Evolutionary conservation across 1,140 invertebrate species (phyloP).

Genomic region (Procambarus virginalis): DNA sequence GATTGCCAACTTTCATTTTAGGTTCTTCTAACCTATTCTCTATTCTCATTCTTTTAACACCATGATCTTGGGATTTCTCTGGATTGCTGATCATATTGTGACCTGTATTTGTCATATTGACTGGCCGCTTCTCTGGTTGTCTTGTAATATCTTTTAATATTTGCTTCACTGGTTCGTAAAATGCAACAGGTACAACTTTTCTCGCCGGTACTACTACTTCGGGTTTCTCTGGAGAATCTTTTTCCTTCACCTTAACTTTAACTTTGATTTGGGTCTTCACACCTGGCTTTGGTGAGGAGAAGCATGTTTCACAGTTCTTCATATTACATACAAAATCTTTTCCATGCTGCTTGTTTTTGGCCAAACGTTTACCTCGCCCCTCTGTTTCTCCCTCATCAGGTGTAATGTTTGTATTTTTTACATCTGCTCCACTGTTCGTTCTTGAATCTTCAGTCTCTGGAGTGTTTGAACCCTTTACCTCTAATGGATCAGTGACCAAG

Average conservation of each 20-base stretch:
- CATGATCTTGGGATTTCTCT: neutral
- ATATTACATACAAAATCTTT: conserved; percentile 69
- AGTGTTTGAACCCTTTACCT: neutral
- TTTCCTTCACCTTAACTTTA: conserved; percentile 28
- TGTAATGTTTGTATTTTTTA: neutral
- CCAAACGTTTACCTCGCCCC: conserved; percentile 43
- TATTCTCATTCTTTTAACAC: conserved; percentile 11
- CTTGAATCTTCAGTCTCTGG: neutral
- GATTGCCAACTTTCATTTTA: conserved; percentile 58
- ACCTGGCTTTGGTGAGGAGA: conserved; percentile 18
- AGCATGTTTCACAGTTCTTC: conserved; percentile 68
- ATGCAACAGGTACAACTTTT: conserved; percentile 5
- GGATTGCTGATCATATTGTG: neutral
- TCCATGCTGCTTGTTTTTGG: conserved; percentile 65
- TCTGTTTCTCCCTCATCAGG: conserved; percentile 43
- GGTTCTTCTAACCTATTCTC: neutral
- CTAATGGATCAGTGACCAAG: conserved; percentile 16
- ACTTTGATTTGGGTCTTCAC: neutral
- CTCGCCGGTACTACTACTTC: neutral
- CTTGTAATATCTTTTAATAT: conserved; percentile 28
- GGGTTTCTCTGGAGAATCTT: conserved; percentile 10
- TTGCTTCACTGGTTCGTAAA: conserved; percentile 1
- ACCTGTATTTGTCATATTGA: neutral
- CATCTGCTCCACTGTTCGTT: neutral
- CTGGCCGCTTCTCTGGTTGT: neutral